Base-by-base conservation (phyloP, 2,113 vertebrate genomes). In the Elaphurus davidianus region DNA sequence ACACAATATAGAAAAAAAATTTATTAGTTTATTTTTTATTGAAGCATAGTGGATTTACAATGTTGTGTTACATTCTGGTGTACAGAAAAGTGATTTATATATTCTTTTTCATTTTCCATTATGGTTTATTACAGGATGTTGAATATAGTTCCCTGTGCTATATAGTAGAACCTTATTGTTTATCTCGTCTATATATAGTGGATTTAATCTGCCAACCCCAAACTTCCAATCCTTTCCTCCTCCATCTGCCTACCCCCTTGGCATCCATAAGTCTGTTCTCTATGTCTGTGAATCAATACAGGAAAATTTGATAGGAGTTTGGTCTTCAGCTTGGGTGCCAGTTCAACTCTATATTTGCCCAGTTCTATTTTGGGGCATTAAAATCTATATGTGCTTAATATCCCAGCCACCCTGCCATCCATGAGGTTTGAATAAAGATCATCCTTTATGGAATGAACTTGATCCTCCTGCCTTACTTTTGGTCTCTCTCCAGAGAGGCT, bases 401-500 rank as follows among this genome's bases (percentile, higher is more conserved):
- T 97, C 98, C 97, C 96, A 43, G 98, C 98, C 98, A 98, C 97
- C 43, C 96, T 96, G 96, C 96, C 98, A 97, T 97, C 98, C 98
- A 96, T 97, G 98, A 94, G 96, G 98, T 91, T 95, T 98, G 98
- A 98, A 98, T 98, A 50, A 50, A 50, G 47, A 3, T 50, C 47
- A 97, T 98, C 98, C 98, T 99, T 98, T 98, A 98, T 97, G 97
- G 98, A 98, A 98, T 98, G 98, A 99, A 98, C 98, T 98, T 98
- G 98, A 97, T 98, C 98, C 98, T 98, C 98, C 97, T 90, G 96
- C 98, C 98, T 97, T 97, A 97, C 97, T 99, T 98, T 98, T 98
- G 98, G 97, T 98, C 98, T 79, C 98, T 98, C 98, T 99, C 99
- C 98, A 98, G 98, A 98, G 99, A 98, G 98, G 98, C 97, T 98